These are phyloP conservation scores for Drosophila melanica DNA, from an alignment of 1,140 invertebrate genomes.

Conservation along the genomic window DNA sequence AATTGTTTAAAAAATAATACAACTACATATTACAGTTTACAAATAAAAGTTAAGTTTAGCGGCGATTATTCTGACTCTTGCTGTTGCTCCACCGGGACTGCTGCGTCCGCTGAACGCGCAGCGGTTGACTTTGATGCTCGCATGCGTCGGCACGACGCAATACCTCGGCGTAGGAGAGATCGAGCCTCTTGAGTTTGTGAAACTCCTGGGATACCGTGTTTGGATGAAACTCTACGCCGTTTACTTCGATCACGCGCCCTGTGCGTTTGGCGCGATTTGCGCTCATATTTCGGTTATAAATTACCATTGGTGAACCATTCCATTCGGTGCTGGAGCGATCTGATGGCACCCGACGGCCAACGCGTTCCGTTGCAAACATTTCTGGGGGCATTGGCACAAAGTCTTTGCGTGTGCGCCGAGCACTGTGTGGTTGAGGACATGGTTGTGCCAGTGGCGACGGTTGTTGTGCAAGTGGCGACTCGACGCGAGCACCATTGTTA, in stretches of 20 bases:
- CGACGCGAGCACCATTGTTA: slow-evolving; percentile 86
- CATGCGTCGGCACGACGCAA: slow-evolving; percentile 88
- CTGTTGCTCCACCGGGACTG: slow-evolving; percentile 39
- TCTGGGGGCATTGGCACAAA: slow-evolving; percentile 85
- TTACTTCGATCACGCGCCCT: slow-evolving; percentile 68
- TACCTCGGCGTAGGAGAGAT: slow-evolving; percentile 93
- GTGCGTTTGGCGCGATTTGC: slow-evolving; percentile 33
- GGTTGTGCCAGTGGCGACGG: slow-evolving; percentile 84
- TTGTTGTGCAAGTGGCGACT: slow-evolving; percentile 86
- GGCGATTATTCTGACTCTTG: slow-evolving; percentile 41
- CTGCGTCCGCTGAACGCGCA: slow-evolving; percentile 33
- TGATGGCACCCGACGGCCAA: slow-evolving; percentile 17
- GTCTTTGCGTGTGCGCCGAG: slow-evolving; percentile 85
- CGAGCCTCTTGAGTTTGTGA: slow-evolving; percentile 90
- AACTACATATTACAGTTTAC: not conserved
- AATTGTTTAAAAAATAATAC: slow-evolving; percentile 3
- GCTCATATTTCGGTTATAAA: slow-evolving; percentile 86
- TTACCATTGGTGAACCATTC: slow-evolving; percentile 88
- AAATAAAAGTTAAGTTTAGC: slow-evolving; percentile 14
- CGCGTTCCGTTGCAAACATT: slow-evolving; percentile 52
- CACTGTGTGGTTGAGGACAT: slow-evolving; percentile 85
- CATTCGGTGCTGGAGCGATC: slow-evolving; percentile 87
- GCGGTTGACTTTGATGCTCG: slow-evolving; percentile 51
- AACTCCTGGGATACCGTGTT: slow-evolving; percentile 92
- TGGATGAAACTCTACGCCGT: slow-evolving; percentile 86